These are phyloP conservation scores for Drosophila birchii DNA, from an alignment of 2,888 invertebrate genomes.

Conservation along the genomic window DNA sequence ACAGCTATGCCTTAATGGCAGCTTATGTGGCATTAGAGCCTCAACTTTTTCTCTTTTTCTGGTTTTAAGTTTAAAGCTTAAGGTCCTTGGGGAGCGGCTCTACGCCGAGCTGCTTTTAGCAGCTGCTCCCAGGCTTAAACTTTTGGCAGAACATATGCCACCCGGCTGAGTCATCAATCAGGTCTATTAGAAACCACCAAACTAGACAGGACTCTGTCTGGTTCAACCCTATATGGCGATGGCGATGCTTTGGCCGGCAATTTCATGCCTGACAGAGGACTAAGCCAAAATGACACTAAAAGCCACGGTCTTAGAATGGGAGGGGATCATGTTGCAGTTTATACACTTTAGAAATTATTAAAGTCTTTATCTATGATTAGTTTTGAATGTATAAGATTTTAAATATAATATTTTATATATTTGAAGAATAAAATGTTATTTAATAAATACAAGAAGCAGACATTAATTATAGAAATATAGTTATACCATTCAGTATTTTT, in stretches of 20 bases:
- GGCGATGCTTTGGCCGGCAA: constrained; percentile 58
- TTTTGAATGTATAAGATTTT: no score
- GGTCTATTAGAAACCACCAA: constrained; percentile 64
- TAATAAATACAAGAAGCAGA: background rate
- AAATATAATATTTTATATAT: background rate
- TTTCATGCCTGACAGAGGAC: constrained; percentile 61
- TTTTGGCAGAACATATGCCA: constrained; percentile 49
- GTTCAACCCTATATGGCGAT: constrained; percentile 23
- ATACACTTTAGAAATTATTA: background rate
- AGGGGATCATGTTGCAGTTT: constrained; percentile 20
- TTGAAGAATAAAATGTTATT: no score
- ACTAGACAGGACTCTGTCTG: constrained; percentile 47
- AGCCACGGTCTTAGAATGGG: constrained; percentile 1
- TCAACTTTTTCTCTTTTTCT: constrained; percentile 26
- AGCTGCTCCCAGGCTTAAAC: constrained; percentile 35
- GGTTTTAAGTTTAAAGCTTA: constrained; percentile 43
- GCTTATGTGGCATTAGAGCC: constrained; percentile 54
- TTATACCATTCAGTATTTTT: no score
- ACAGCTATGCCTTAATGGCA: constrained; percentile 61
- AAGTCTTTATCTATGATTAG: background rate
- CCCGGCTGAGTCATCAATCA: constrained; percentile 72
- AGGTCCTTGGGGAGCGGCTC: constrained; percentile 27
- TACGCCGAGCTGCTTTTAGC: constrained; percentile 34
- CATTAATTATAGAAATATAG: no score
- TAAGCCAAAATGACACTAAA: constrained; percentile 36